Base-by-base conservation (phyloP, 2,113 vertebrate genomes). In the Megatriorchis doriae region DNA sequence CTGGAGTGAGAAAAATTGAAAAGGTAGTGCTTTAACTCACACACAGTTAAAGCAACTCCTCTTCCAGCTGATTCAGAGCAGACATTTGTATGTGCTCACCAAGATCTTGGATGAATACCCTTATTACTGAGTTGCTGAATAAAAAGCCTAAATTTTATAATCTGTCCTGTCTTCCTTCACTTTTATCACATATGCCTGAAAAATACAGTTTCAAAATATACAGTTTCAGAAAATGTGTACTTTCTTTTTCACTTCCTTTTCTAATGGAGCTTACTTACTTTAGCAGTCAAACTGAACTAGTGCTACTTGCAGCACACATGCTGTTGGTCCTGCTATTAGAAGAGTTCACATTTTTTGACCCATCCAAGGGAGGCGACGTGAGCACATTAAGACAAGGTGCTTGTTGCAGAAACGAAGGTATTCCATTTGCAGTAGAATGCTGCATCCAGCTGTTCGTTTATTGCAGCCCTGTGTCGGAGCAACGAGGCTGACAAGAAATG, bases 401-500 rank as follows among this genome's bases (percentile, higher is more conserved):
- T 72, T 72, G 16, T 59, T 68, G 70, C 61, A 87, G 62, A 74
- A 94, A 62, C 0, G 0, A 88, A 90, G 40, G 55, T 65, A 8
- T 67, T 65, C 50, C 21, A 27, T 22, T 82, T 42, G 3, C 29
- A 50, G 22, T 6, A 82, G 74, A 80, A 84, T 9, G 23, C 26
- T 80, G n/a, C 26, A 38, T 73, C 84, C 79, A 91, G 84, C 93
- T 82, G 78, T 66, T 89, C 6, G 0, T 75, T 95, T 93, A 89
- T 70, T 82, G 81, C 74, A 96, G 86, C 53, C 74, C 26, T 0
- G 0, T 34, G 21, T 45, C 1, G 2, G n/a, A 90, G 67, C 81
- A 90, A 85, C 0, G 9, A 91, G 75, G 72, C 15, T 80, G 71
- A 85, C 70, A 90, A 96, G 73, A 91, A 93, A 91, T 73, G 42